Evolutionary conservation across 2,797 vertebrate species (phyloP), one percentile per base, ranked within the genome.

Genomic region (Liparis tanakae): DNA sequence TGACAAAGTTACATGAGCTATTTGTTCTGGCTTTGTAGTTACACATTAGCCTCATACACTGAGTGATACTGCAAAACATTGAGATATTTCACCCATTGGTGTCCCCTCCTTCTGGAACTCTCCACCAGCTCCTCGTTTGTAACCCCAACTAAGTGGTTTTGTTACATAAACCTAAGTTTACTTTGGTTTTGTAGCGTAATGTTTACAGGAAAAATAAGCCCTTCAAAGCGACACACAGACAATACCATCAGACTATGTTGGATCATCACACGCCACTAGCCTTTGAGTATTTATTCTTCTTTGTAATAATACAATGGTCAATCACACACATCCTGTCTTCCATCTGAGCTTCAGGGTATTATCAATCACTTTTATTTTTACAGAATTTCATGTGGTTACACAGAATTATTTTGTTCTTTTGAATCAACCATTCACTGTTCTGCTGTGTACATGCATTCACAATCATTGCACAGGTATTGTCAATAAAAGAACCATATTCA

Each of bases 1-100:
- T 58, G 59, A 48, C 54, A 64, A 37, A 37, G 14, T 56, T 62
- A 33, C 36, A 70, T 53, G 17, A 64, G 14, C 17, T 36, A 36
- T 39, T 61, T 70, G 25, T 61, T 58, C 9, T 18, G 30, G 17
- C 5, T 22, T 62, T 48, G 36, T 6, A 56, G 20, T 37, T 50
- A 22, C n/a, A 62, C 41, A 72, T 15, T 58, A 65, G 48, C 6
- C 1, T 25, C 9, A 60, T 71, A 25, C 20, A 43, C 51, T 37
- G 14, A 6, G 9, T 39, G 18, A 17, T n/a, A 9, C n/a, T 36
- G 14, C 12, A 48, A 30, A 30, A 48, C 22, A 54, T 39, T 6
- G 12, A 2, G 0, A 48, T 34, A 15, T 22, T 65, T 53, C 0
- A 64, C 10, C 37, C 37, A 39, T 39, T 39, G 37, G 2, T 39